Evolutionary conservation across 2,113 vertebrate species (phyloP).

Genomic region (Lipotes vexillifer): DNA sequence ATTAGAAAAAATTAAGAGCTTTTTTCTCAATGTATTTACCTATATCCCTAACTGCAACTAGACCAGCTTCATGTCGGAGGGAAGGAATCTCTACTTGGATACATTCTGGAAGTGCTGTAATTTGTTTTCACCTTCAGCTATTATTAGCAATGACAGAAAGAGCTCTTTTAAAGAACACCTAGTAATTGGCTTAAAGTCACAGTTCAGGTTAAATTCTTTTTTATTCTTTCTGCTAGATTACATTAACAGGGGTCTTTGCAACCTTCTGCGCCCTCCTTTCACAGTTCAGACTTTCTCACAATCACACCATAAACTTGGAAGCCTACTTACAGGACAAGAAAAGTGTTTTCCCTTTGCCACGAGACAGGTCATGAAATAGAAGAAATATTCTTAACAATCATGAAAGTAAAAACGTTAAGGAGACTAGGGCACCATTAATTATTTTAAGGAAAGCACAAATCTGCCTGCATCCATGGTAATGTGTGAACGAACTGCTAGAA

Average conservation of each 20-base stretch:
- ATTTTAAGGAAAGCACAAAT: neutral
- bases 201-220: neutral
- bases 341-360: neutral
- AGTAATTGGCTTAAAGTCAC: conserved; percentile 16
- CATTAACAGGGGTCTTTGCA: neutral
- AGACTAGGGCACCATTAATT: neutral
- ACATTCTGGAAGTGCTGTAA: neutral
- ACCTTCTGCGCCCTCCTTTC: neutral
- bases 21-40: neutral
- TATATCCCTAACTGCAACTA: neutral
- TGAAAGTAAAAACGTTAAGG: neutral
- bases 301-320: neutral
- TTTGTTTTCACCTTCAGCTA: conserved; percentile 22
- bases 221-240: neutral
- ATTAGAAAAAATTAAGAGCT: neutral
- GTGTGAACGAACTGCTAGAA: neutral
- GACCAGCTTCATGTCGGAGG: neutral
- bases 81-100: neutral
- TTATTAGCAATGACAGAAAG: conserved; percentile 28
- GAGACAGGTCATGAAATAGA: neutral
- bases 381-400: neutral
- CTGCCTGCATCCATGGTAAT: neutral
- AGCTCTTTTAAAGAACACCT: conserved; percentile 9
- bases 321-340: neutral
- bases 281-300: neutral